These are phyloP conservation scores for Sus cebifrons DNA, from an alignment of 2,797 vertebrate species.

Conservation along the genomic window DNA sequence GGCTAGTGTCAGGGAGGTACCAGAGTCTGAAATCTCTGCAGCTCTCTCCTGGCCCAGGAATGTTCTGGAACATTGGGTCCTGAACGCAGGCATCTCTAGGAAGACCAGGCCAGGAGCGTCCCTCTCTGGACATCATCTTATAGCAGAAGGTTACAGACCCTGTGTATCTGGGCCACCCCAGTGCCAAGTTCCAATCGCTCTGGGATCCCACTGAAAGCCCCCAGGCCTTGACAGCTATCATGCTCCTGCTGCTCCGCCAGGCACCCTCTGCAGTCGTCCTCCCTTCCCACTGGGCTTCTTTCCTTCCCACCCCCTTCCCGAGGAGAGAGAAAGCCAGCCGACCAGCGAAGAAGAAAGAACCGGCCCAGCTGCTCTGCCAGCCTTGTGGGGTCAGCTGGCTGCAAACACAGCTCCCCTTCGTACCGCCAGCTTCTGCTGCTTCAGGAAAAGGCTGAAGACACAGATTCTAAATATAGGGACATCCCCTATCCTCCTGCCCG, in stretches of 20 bases:
- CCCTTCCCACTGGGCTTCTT: rapidly evolving
- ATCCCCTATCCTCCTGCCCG: slow-evolving; percentile 39
- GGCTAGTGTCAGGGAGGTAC: not conserved
- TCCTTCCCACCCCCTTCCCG: not conserved
- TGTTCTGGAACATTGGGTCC: not conserved
- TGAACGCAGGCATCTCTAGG: not conserved
- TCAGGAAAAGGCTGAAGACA: slow-evolving; percentile 78
- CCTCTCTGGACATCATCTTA: not conserved
- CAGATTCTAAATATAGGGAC: slow-evolving; percentile 76
- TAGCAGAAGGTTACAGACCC: not conserved
- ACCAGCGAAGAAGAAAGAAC: not conserved
- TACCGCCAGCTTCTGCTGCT: slow-evolving; percentile 47
- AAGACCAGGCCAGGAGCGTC: not conserved
- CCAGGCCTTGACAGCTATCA: not conserved
- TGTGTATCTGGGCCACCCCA: not conserved
- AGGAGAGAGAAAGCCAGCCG: not conserved
- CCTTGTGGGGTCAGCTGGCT: not conserved
- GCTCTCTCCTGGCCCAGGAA: not conserved
- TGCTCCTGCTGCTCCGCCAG: not conserved
- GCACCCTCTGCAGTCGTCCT: no score
- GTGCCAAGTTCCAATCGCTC: not conserved
- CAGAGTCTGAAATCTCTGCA: not conserved
- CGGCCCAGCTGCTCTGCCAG: not conserved
- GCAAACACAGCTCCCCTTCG: not conserved
- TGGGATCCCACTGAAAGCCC: not conserved